Evolutionary conservation across 2,797 vertebrate species (phyloP), one percentile per base, ranked within the genome.

Genomic region (Enteromius treurensis): DNA sequence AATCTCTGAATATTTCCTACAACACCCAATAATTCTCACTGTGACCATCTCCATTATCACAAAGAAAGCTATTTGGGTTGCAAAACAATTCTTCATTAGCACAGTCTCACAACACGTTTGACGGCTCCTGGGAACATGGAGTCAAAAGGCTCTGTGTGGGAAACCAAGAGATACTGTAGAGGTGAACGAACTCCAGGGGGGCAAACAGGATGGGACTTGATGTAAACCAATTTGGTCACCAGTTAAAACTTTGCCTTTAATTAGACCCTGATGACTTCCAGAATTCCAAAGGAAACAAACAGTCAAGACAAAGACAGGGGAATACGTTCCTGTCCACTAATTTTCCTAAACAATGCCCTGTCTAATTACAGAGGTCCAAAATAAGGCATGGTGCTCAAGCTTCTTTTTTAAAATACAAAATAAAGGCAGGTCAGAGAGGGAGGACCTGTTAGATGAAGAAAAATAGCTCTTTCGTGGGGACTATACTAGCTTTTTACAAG

Each of bases 171-270:
- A 42, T 45, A 49, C 34, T 64, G 29, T 58, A 51, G 60, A 82
- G 80, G 80, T 74, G 69, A 85, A 73, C 73, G 67, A 85, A 78
- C 84, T 70, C n/a, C 9, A 64, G 34, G 58, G 58, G 79, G 74
- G 23, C 77, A 81, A 77, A 82, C 79, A 78, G 68, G 80, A 78
- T 53, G 79, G 37, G 53, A 51, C 65, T 70, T 70, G 51, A 58
- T 49, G 51, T 84, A 68, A 81, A 60, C 79, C 53, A 85, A 32
- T 49, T 51, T 70, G 29, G 49, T 60, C 64, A 32, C 4, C 74
- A 70, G 47, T 70, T 64, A 64, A 71, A 77, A 71, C 21, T 26
- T 42, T 53, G 10, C 47, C 26, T 74, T 70, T 47, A 85, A 81
- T 64, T 49, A 81, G 42, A 71, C 65, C 49, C 73, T 34, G 64